Percentiles rank a stretch among this genome's conserved stretches.
Evolutionary conservation across 1,140 invertebrate genomes (phyloP).

Genomic region (Ectropis grisescens): DNA sequence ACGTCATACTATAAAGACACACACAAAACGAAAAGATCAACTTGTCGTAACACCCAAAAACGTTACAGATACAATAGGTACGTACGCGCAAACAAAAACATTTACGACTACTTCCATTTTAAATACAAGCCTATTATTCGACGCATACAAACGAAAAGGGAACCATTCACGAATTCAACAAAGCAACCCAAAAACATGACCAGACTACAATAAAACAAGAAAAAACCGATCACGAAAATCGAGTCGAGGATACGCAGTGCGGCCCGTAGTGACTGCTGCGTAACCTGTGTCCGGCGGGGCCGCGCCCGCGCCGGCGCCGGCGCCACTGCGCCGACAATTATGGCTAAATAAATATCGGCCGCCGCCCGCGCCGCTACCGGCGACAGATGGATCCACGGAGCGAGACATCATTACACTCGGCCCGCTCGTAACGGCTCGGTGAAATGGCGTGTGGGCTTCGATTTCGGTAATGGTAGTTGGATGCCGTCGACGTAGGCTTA

Average conservation of each 20-base stretch:
- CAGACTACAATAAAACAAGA: slow-evolving; percentile 42
- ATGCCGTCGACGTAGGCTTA: slow-evolving; percentile 12
- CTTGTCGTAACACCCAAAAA: too few species aligned
- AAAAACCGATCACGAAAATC: slow-evolving; percentile 53
- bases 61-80: too few species aligned
- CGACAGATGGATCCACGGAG: slow-evolving; percentile 44
- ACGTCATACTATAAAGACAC: too few species aligned
- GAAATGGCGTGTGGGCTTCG: slow-evolving; percentile 26
- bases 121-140: slow-evolving; percentile 15
- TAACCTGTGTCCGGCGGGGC: too few species aligned
- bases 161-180: slow-evolving; percentile 60
- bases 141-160: slow-evolving; percentile 27
- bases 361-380: slow-evolving; percentile 34
- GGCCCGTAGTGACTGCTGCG: slow-evolving; percentile 39
- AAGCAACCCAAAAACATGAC: slow-evolving; percentile 49
- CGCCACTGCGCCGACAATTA: slow-evolving; percentile 60
- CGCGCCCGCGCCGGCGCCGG: slow-evolving; percentile 58
- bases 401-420: slow-evolving; percentile 43
- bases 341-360: slow-evolving; percentile 67
- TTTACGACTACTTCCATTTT: slow-evolving; percentile 16
- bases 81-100: too few species aligned
- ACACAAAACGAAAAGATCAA: too few species aligned
- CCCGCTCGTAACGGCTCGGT: slow-evolving; percentile 19
- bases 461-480: slow-evolving; percentile 25
- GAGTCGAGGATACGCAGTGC: slow-evolving; percentile 45